These are phyloP conservation scores for Epizoanthus stellaris DNA, from an alignment of 92 coral and sea anemone genomes.

Conservation along the genomic window DNA sequence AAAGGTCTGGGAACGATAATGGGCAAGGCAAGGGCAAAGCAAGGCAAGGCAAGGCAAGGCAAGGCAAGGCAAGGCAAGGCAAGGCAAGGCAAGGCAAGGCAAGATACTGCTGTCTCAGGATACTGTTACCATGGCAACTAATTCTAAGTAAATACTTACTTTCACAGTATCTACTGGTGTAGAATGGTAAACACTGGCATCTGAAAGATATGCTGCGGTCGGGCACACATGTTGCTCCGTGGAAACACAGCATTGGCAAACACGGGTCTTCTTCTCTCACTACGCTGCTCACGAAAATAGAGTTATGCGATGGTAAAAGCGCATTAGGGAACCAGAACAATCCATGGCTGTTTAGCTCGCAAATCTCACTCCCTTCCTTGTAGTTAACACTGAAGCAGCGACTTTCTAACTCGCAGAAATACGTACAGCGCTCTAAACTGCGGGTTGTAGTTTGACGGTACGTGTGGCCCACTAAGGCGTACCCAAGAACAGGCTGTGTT, in stretches of 20 bases:
- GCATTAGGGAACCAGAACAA: slow-evolving; percentile 16
- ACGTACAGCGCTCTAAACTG: neutral
- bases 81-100: no score
- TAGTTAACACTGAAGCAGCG: slow-evolving; percentile 11
- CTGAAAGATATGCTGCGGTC: neutral
- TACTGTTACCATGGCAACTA: no score
- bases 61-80: no score
- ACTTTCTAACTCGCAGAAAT: neutral
- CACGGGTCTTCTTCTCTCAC: slow-evolving; percentile 17
- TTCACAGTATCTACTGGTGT: no score
- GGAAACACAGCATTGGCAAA: neutral
- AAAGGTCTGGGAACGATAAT: no score
- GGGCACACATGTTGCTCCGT: neutral
- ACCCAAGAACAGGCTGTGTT: neutral
- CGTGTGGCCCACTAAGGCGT: slow-evolving; percentile 7
- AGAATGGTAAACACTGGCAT: neutral
- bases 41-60: no score
- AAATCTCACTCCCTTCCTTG: neutral
- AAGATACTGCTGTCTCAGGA: no score
- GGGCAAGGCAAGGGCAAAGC: no score
- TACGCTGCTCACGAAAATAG: neutral
- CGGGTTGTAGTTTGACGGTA: neutral
- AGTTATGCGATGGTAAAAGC: neutral
- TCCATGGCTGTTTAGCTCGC: slow-evolving; percentile 5
- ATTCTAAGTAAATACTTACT: neutral